Conservation (phyloP, 1,140 invertebrate genomes). For the Phymorhynchus buccinoides region DNA sequence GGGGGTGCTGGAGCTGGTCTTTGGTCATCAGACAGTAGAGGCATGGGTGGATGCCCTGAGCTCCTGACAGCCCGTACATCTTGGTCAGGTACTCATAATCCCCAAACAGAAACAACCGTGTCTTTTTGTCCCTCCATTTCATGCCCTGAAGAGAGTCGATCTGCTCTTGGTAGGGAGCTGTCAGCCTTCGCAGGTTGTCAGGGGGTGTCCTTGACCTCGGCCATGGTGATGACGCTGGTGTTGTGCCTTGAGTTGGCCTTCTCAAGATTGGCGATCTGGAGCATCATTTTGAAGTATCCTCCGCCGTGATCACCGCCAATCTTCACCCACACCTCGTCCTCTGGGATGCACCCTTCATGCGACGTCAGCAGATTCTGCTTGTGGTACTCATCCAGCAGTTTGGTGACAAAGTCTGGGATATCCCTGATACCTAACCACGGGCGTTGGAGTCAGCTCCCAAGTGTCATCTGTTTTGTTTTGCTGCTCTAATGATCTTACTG, state of each 20-base stretch:
- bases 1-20: neutral
- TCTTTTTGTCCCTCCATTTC: slow-evolving; percentile 21
- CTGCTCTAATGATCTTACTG: neutral
- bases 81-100: slow-evolving; percentile 34
- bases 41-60: slow-evolving; percentile 8
- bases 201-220: neutral
- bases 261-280: slow-evolving; percentile 27
- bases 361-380: neutral
- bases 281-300: slow-evolving; percentile 20
- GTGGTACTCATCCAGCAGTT: slow-evolving; percentile 11
- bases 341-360: slow-evolving; percentile 24
- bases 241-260: slow-evolving; percentile 27
- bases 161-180: neutral
- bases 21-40: neutral
- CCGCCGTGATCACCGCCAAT: slow-evolving; percentile 34
- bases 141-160: neutral
- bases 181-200: slow-evolving; percentile 21
- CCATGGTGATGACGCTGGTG: slow-evolving; percentile 17
- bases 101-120: slow-evolving; percentile 19
- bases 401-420: neutral
- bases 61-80: slow-evolving; percentile 30
- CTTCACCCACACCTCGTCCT: slow-evolving; percentile 32
- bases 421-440: neutral
- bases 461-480: neutral
- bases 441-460: neutral